Conservation (phyloP, 1,140 invertebrate species). For the Drosophila littoralis region DNA sequence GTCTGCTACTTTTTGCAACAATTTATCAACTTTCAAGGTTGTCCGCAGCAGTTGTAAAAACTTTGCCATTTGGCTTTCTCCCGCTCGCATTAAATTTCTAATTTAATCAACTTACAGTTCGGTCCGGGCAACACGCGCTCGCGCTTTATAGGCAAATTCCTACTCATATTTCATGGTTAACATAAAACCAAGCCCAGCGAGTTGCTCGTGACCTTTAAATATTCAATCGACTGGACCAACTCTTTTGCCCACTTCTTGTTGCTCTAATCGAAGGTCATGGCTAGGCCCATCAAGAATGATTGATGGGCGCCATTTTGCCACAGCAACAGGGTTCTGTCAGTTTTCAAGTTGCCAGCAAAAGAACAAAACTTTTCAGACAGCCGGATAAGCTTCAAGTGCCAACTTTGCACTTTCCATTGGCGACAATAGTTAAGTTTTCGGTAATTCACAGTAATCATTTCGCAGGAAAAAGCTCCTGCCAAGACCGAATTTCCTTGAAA, state of each 20-base stretch:
- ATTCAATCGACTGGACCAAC: conserved; percentile 57
- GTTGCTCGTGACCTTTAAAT: conserved; percentile 51
- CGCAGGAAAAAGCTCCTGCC: not conserved
- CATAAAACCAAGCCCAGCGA: conserved; percentile 45
- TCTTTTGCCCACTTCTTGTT: conserved; percentile 22
- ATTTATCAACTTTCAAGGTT: conserved; percentile 78
- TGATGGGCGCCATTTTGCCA: conserved; percentile 49
- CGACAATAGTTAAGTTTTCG: conserved; percentile 2
- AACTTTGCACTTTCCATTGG: conserved; percentile 4
- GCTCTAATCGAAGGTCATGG: conserved; percentile 52
- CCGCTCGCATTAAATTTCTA: conserved; percentile 69
- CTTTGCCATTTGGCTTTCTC: conserved; percentile 60
- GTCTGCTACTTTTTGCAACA: conserved; percentile 69
- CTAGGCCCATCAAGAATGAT: conserved; percentile 59
- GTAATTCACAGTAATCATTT: conserved; percentile 16
- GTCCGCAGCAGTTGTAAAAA: conserved; percentile 66
- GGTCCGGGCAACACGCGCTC: conserved; percentile 5
- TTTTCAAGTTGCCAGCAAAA: not conserved
- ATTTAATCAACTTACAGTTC: conserved; percentile 74
- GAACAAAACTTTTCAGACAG: conserved; percentile 11
- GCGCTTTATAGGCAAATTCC: conserved; percentile 31
- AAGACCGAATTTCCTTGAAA: conserved; percentile 21
- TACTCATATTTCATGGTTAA: conserved; percentile 50
- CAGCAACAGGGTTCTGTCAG: not conserved
- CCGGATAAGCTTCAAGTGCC: not conserved